Base-by-base conservation (phyloP, 2,888 invertebrate genomes). In the Macrophya alboannulata region DNA sequence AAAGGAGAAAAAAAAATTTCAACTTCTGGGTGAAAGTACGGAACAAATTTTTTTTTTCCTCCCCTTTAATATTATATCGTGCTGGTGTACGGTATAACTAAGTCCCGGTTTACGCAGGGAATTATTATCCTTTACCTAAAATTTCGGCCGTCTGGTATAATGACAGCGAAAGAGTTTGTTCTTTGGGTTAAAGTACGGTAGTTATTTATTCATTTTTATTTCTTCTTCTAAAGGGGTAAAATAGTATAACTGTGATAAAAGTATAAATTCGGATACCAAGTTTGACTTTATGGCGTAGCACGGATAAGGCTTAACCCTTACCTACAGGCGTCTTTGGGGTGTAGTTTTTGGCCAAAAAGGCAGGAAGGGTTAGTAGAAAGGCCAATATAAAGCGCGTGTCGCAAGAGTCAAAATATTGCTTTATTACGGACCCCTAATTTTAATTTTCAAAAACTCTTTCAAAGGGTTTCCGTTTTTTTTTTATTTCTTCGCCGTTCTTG, bases 321-420 rank as follows among this genome's bases (percentile, higher is more conserved):
- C 86, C 85, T 87, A 86, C 87, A 86, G 82, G 76, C 84, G 48
- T 10, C 25, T 31, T 68, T 25, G 25, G 85, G 72, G 84, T 76
- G 55, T 48, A 68, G 15, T 31, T 81, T 40, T 84, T 40, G 40
- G 43, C 84, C 71, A 68, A 79, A 87, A 81, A 68, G 68, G 71
- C 85, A 72, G 87, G 86, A 92, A 91, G 91, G 91, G 91, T 92
- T 81, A 81, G 9, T 15, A n/a, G 10, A 9, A 10, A 74, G 72
- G 15, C 45, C 21, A 72, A 25, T 25, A 51, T 25, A 77, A 51
- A 81, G 74, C 51, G 55, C 59, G 83, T 85, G 86, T 43, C 87
- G 88, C 87, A 87, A 91, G 62, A 83, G 90, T 91, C 91, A 92
- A 91, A 92, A 92, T 92, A 92, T 92, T 92, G 88, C 90, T 93